Base-by-base conservation (phyloP, 2,113 vertebrate species). In the Ciconia boyciana region DNA sequence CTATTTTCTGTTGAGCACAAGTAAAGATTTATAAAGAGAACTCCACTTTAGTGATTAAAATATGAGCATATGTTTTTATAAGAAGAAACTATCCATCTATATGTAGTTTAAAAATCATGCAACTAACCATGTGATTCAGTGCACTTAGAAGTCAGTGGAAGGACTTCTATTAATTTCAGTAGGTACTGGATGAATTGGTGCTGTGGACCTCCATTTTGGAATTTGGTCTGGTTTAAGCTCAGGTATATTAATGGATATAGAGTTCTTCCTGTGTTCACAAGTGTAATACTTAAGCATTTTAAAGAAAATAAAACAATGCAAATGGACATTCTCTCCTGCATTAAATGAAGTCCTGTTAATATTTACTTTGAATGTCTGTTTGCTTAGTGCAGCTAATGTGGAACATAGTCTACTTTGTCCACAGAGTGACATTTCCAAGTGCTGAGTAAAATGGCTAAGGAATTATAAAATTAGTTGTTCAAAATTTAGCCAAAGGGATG, bases 291-390 rank as follows among this genome's bases (percentile, higher is more conserved):
- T 72, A 34, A 93, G n/a, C 12, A 81, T 83, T 97, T 81, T 55
- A 72, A 31, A 72, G 74, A 77, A 93, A 93, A 90, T 39, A 87
- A 90, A 77, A 61, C 62, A 90, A 75, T 70, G 72, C 7, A 87
- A 86, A 75, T 71, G 49, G 76, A 77, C 29, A 66, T 66, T 92
- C 34, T 93, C 15, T 94, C 81, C 61, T 90, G 32, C 58, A 62
- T 96, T 86, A 95, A 74, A 70, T 92, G 32, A 95, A 79, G 44
- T 79, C 72, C 70, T 94, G 41, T 91, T 93, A 89, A 96, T 94
- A 87, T 94, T 97, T 95, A 87, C 21, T 88, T 69, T 21, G 79
- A 93, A 79, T 70, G 43, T 26, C 41, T 86, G 32, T 79, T 96
- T 91, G n/a, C 68, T 94, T 89, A 95, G 66, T 81, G 31, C 22